Evolutionary conservation across 2,113 vertebrate species (phyloP), one percentile per base, ranked within the genome.

Genomic region (Oplegnathus fasciatus): DNA sequence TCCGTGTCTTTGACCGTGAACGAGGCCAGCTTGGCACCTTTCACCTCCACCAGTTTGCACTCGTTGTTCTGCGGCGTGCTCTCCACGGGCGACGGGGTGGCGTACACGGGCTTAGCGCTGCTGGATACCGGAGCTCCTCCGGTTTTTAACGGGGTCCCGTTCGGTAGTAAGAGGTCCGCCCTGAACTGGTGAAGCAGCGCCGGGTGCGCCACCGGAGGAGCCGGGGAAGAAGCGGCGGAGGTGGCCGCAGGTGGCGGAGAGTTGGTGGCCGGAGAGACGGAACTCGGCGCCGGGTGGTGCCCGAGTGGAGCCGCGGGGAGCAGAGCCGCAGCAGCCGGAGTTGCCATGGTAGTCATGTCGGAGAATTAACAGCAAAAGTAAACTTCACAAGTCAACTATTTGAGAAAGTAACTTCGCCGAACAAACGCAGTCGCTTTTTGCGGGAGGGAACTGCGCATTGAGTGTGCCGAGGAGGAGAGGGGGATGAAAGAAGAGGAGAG

Each of bases 41-140:
- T 96, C 95, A 99, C 96, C 91, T 99, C 98, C 95, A 99, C 97
- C 96, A 98, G 97, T 91, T 97, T 97, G 93, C 98, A 99, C 97
- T 99, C 98, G 96, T 99, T 99, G 96, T 99, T 99, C 95, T 98
- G 97, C 87, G 98, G 97, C 86, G 98, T 99, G 96, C 98, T 99
- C 95, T 99, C 98, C 93, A 99, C 98, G 76, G 97, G 98, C 54
- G 98, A 99, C 82, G 98, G 97, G 69, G 98, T 99, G 92, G 97
- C 98, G 93, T 99, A 99, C 85, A 98, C 98, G 24, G 97, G 98
- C 85, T 99, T 98, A 8, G 78, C 82, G 88, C 95, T 94, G 85
- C 95, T 90, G 88, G 96, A 93, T 86, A 94, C 61, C 58, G 95
- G 93, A 66, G 94, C 82, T 89, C 93, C 82, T 80, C 94, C 76